Percentiles rank a stretch among this genome's conserved stretches.
Conservation (phyloP, 2,888 invertebrate species). For the Hirtodrosophila histrioides region DNA sequence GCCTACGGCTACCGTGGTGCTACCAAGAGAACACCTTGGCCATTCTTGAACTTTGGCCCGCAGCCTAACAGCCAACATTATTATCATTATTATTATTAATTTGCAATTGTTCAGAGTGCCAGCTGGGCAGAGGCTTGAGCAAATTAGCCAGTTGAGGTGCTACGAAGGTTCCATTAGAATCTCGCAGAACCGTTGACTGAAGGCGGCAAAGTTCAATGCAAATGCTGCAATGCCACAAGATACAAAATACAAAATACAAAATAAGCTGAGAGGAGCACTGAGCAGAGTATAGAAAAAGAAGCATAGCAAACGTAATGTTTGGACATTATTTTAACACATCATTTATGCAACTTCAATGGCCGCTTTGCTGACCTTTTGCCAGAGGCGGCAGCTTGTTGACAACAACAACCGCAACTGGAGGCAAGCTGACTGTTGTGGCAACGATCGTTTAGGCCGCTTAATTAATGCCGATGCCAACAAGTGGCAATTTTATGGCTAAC, state of each 20-base stretch:
- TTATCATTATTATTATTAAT: constrained; percentile 62
- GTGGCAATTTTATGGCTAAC: constrained; percentile 59
- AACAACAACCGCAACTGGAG: constrained; percentile 25
- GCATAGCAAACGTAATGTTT: constrained; percentile 28
- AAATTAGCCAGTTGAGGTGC: constrained; percentile 48
- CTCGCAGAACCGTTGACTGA: constrained; percentile 33
- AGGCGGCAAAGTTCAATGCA: constrained; percentile 72
- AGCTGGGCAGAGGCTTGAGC: constrained; percentile 33
- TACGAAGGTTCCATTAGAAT: constrained; percentile 50
- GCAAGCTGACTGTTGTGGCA: constrained; percentile 14
- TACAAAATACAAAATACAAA: constrained; percentile 3
- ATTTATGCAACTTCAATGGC: constrained; percentile 64
- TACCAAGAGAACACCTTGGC: constrained; percentile 29
- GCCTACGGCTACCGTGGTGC: constrained; percentile 43
- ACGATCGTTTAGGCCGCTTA: constrained; percentile 58
- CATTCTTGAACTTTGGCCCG: constrained; percentile 53
- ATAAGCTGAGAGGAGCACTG: too few relatives aligned
- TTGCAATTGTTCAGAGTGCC: constrained; percentile 59
- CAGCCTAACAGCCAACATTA: constrained; percentile 23
- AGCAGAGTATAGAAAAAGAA: constrained; percentile 23
- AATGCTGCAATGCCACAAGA: constrained; percentile 47
- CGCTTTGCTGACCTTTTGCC: constrained; percentile 66
- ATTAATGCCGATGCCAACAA: constrained; percentile 64
- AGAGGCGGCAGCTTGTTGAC: constrained; percentile 34
- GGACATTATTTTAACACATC: constrained; percentile 66